These are phyloP conservation scores for Brachypteracias leptosomus DNA, from an alignment of 2,113 vertebrate genomes.

Conservation along the genomic window DNA sequence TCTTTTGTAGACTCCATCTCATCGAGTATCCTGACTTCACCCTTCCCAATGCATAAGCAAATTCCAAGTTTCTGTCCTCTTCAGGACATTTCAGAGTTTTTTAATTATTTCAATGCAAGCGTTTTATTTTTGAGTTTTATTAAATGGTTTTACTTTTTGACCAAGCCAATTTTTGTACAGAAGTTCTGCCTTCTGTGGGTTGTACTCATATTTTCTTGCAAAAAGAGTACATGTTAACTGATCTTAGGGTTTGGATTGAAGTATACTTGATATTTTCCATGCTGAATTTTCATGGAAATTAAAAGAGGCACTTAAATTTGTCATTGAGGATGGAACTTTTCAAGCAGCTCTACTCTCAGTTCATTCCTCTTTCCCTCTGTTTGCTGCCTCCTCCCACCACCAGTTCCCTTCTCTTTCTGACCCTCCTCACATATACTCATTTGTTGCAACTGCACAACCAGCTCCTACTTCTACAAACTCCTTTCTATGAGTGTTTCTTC, in stretches of 20 bases:
- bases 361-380: neutral
- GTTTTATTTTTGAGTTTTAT: neutral
- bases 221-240: neutral
- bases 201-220: fast-evolving
- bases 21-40: neutral
- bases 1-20: neutral
- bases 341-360: neutral
- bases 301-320: neutral
- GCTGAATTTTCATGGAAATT: neutral
- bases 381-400: neutral
- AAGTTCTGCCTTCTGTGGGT: neutral
- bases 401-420: neutral
- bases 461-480: neutral
- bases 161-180: neutral
- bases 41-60: neutral
- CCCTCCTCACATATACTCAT: fast-evolving
- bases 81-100: neutral
- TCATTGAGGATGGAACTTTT: neutral
- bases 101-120: neutral
- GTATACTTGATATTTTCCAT: neutral
- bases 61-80: neutral
- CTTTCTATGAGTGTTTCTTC: neutral
- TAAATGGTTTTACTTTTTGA: neutral
- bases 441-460: neutral
- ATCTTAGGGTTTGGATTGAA: neutral